Evolutionary conservation across 2,797 vertebrate genomes (phyloP).

Genomic region (Eidolon dupreanum): DNA sequence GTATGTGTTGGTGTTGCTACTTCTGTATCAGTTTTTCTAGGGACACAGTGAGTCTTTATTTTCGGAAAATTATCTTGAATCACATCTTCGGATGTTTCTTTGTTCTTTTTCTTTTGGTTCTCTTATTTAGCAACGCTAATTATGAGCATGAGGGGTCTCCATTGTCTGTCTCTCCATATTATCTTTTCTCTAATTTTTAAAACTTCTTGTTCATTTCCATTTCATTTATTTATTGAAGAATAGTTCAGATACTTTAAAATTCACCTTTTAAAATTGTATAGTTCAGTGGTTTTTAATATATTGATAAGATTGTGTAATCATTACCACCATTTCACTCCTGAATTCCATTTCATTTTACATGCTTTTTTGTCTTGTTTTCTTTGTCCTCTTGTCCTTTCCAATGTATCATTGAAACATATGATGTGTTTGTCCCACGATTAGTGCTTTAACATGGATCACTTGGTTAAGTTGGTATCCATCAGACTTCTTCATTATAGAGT

Average conservation of each 20-base stretch:
- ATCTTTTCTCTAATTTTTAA: background rate
- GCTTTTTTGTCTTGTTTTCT: background rate
- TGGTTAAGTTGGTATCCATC: no score
- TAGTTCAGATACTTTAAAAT: background rate
- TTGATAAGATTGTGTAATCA: background rate
- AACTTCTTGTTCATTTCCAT: background rate
- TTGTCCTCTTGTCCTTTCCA: background rate
- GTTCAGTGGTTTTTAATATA: background rate
- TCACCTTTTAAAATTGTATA: background rate
- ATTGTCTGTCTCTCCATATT: background rate
- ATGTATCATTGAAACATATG: background rate
- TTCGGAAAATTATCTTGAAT: background rate
- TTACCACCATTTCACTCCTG: background rate
- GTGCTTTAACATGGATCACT: no score
- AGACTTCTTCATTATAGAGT: background rate
- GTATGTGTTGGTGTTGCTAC: background rate
- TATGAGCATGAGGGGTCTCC: background rate
- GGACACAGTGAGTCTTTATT: background rate
- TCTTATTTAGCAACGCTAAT: background rate
- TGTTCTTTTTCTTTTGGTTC: background rate
- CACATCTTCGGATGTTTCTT: background rate
- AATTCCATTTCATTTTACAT: background rate
- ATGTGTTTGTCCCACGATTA: background rate
- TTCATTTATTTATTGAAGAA: background rate
- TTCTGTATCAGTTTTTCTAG: background rate